Conservation (phyloP, 2,888 invertebrate species). For the Atrina japonica region DNA sequence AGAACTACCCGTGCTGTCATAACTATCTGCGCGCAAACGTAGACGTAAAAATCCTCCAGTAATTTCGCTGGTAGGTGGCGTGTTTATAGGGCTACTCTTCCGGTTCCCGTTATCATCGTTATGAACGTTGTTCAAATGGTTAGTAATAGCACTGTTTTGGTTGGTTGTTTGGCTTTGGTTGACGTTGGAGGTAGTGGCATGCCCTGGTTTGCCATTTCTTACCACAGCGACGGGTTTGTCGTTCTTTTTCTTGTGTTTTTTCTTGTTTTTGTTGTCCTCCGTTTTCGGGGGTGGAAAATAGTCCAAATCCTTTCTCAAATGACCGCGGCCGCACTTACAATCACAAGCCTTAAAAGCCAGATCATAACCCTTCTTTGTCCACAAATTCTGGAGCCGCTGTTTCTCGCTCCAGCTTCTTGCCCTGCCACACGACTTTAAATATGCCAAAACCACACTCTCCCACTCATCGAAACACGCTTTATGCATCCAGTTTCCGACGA, state of each 20-base stretch:
- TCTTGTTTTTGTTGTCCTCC: slow-evolving; percentile 82
- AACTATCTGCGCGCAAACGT: slow-evolving; percentile 76
- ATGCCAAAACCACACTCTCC: slow-evolving; percentile 94
- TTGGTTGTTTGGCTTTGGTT: slow-evolving; percentile 69
- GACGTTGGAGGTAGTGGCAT: slow-evolving; percentile 24
- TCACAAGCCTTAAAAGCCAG: slow-evolving; percentile 96
- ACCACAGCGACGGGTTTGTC: slow-evolving; percentile 85
- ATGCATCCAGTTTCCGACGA: slow-evolving; percentile 95
- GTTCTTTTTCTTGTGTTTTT: slow-evolving; percentile 84
- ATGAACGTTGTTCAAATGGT: slow-evolving; percentile 69
- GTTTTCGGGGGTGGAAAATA: slow-evolving; percentile 87
- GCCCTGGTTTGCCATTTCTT: slow-evolving; percentile 77
- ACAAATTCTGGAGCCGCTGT: slow-evolving; percentile 95
- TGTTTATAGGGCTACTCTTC: slow-evolving; percentile 35
- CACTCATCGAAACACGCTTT: slow-evolving; percentile 96
- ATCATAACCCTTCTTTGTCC: slow-evolving; percentile 99
- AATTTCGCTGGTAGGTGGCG: slow-evolving; percentile 8
- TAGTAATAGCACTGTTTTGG: slow-evolving; percentile 82
- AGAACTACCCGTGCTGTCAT: slow-evolving; percentile 78
- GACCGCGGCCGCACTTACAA: slow-evolving; percentile 95
- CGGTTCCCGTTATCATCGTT: slow-evolving; percentile 82
- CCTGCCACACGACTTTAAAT: slow-evolving; percentile 93
- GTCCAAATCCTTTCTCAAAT: slow-evolving; percentile 95
- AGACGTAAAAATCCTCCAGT: slow-evolving; percentile 20
- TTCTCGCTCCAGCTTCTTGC: slow-evolving; percentile 97